These are phyloP conservation scores for Gavia stellata DNA, from an alignment of 2,113 vertebrate species.

Conservation along the genomic window DNA sequence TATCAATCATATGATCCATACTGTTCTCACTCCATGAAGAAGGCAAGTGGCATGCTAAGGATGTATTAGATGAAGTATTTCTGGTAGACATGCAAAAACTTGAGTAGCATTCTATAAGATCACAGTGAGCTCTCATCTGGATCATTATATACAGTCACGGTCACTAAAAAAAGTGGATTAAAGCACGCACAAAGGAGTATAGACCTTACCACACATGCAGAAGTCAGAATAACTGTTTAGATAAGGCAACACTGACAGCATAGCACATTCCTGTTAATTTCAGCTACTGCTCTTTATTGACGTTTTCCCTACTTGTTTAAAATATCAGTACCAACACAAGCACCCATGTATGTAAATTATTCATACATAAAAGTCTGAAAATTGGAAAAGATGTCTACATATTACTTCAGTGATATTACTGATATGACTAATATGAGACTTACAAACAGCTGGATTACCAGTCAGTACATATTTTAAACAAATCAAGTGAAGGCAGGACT, in stretches of 20 bases:
- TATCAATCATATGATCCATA: not conserved
- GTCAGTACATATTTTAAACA: not conserved
- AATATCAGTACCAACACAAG: accelerated
- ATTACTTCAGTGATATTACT: not conserved
- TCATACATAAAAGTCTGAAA: not conserved
- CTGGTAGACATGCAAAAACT: not conserved
- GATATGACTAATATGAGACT: not conserved
- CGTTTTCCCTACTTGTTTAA: not conserved
- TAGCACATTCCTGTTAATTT: not conserved
- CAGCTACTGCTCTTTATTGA: not conserved
- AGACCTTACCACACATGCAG: not conserved
- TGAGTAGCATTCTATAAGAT: not conserved
- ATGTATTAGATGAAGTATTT: not conserved
- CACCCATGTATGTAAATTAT: not conserved
- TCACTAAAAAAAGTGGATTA: not conserved
- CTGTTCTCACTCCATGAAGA: not conserved
- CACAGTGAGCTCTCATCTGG: not conserved
- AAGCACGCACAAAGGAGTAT: not conserved
- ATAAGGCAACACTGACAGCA: not conserved
- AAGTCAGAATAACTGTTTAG: not conserved
- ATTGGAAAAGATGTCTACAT: not conserved
- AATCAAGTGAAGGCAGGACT: not conserved
- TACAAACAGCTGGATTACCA: not conserved
- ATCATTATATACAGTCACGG: not conserved
- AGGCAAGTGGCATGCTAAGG: not conserved